These are phyloP conservation scores for Allobates femoralis DNA, from an alignment of 2,797 vertebrate species.

Conservation along the genomic window DNA sequence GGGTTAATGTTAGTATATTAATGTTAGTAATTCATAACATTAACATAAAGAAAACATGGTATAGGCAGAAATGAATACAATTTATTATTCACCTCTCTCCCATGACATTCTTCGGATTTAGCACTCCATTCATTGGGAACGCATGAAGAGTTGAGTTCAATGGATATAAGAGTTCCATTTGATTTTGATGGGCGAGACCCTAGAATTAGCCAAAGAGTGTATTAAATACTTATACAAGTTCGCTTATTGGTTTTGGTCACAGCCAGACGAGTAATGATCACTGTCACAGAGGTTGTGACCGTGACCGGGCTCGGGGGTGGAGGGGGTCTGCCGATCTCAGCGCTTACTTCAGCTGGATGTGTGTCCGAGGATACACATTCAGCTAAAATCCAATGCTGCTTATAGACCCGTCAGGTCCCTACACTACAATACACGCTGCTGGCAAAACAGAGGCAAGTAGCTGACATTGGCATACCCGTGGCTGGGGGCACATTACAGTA, in stretches of 20 bases:
- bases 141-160: not conserved
- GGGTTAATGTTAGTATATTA: not conserved
- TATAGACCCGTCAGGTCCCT: too few relatives aligned
- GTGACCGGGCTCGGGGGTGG: too few relatives aligned
- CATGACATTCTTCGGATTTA: not conserved
- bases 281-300: too few relatives aligned
- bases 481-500: too few relatives aligned
- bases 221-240: not conserved
- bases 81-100: slow-evolving; percentile 67
- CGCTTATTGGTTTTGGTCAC: not conserved
- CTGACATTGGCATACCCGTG: too few relatives aligned
- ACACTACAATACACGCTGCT: too few relatives aligned
- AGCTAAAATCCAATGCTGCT: too few relatives aligned
- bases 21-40: not conserved
- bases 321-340: too few relatives aligned
- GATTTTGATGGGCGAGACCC: slow-evolving; percentile 50
- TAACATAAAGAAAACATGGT: not conserved
- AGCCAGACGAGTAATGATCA: too few relatives aligned
- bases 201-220: slow-evolving; percentile 6
- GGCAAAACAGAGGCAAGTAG: too few relatives aligned
- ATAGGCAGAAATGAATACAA: not conserved
- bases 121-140: slow-evolving; percentile 63
- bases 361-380: too few relatives aligned
- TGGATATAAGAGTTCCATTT: slow-evolving; percentile 57
- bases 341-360: too few relatives aligned